Evolutionary conservation across 1,140 invertebrate genomes (phyloP), one percentile per base, ranked within the genome.

Genomic region (Chironomus striatipennis): DNA sequence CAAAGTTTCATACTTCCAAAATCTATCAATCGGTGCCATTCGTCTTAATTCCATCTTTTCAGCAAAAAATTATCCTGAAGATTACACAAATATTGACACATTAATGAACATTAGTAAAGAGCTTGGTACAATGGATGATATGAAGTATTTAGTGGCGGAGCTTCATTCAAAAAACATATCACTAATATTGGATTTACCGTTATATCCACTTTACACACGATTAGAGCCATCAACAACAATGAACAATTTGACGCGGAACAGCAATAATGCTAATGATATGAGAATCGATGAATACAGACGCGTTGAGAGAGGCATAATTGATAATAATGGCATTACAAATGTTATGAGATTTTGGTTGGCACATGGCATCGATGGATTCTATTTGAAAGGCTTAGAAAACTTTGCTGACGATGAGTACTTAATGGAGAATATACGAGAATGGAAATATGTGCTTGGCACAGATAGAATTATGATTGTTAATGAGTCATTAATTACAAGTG

Each of bases 341-440:
- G 87, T 88, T 0, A 83, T 93, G 9, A 81, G 82, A 10, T 87
- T 86, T 80, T 94, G 92, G 92, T 75, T 85, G 1, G 77, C 83
- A 4, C 82, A 86, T 74, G 88, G 88, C 0, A 89, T 94, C 0
- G 89, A 93, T 82, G 92, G 93, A 0, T 93, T 94, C 80, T 93
- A 93, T 81, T 81, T 95, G 3, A 92, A 92, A 80, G 90, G 90
- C 15, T 78, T 89, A 20, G 86, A 87, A 79, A 77, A 83, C 12
- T 84, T 85, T 77, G 80, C 80, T n/a, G 78, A 84, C 74, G 81
- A 86, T 77, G 75, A 77, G 1, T 79, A 84, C 76, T 82, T 88
- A 76, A 77, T 81, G 5, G 80, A 83, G 70, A 84, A 84, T 18
- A 78, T 93, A 2, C 84, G 84, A 73, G 78, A 87, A 73, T 93